These are phyloP conservation scores for Macropus fuliginosus DNA, from an alignment of 2,797 vertebrate species.

Conservation along the genomic window DNA sequence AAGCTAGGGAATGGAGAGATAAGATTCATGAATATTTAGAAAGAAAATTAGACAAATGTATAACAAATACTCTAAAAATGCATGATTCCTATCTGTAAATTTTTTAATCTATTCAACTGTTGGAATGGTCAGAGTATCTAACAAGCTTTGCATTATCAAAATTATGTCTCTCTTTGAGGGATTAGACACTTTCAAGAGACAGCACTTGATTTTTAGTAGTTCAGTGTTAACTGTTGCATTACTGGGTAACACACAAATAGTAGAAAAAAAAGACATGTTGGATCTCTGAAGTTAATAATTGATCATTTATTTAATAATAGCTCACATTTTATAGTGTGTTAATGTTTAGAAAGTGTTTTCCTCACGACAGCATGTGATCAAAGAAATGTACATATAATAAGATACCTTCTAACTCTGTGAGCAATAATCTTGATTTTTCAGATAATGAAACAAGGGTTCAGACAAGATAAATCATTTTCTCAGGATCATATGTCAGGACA, in stretches of 20 bases:
- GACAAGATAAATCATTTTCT: too few relatives aligned
- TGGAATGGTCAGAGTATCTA: not conserved
- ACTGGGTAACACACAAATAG: not conserved
- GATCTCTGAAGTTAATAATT: not conserved
- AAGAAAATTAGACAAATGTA: not conserved
- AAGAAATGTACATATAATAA: too few relatives aligned
- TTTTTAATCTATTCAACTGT: not conserved
- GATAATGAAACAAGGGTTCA: too few relatives aligned
- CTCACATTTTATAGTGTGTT: not conserved
- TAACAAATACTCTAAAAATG: not conserved
- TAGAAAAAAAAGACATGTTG: not conserved
- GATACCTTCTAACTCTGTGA: too few relatives aligned
- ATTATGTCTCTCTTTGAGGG: not conserved
- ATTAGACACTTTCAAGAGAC: not conserved
- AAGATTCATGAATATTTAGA: not conserved
- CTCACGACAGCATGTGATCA: too few relatives aligned
- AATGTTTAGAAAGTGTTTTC: too few relatives aligned
- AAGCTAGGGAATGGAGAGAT: not conserved
- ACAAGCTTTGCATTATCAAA: not conserved
- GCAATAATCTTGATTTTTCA: too few relatives aligned
- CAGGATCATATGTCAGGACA: too few relatives aligned
- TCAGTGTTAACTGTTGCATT: not conserved
- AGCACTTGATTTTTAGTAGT: not conserved
- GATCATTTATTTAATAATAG: not conserved
- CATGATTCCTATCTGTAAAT: not conserved